Evolutionary conservation across 2,888 invertebrate species (phyloP), one percentile per base, ranked within the genome.

Genomic region (Coleophora deauratella): DNA sequence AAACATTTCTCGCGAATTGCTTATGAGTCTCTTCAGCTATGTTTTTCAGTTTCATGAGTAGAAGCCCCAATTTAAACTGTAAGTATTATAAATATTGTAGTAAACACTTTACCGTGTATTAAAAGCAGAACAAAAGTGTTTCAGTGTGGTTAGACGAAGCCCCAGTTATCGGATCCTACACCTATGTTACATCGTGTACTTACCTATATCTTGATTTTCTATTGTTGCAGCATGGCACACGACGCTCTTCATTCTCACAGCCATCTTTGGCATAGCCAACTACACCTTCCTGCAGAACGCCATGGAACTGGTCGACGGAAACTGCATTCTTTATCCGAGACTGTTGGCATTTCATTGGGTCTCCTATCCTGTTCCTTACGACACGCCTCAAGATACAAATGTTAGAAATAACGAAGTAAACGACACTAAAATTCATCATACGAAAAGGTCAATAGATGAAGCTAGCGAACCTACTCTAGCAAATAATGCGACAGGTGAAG

Each of bases 151-250:
- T n/a, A n/a, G n/a, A n/a, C n/a, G n/a, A n/a, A n/a, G n/a, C n/a
- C n/a, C n/a, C n/a, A n/a, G n/a, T n/a, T n/a, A n/a, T n/a, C n/a
- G n/a, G n/a, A n/a, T n/a, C n/a, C n/a, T n/a, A n/a, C n/a, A n/a
- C n/a, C n/a, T n/a, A n/a, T n/a, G n/a, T n/a, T n/a, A n/a, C n/a
- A n/a, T n/a, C n/a, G n/a, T n/a, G n/a, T n/a, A n/a, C n/a, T n/a
- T n/a, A n/a, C n/a, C n/a, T n/a, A n/a, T n/a, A n/a, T n/a, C n/a
- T n/a, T n/a, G n/a, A n/a, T n/a, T n/a, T 21, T 45, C 35, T 42
- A 45, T 49, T 36, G 21, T 77, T 76, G 30, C 72, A 85, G 84
- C 58, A 60, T 84, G 78, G 61, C 84, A 85, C 51, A 52, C 81
- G 39, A 55, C 74, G 40, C 46, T 84, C 1, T 85, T 62, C 55